A percentile compares a stretch with the other conserved stretches of the same genome.
Evolutionary conservation across 1,140 invertebrate species (phyloP).

Genomic region (Helicoverpa armigera): DNA sequence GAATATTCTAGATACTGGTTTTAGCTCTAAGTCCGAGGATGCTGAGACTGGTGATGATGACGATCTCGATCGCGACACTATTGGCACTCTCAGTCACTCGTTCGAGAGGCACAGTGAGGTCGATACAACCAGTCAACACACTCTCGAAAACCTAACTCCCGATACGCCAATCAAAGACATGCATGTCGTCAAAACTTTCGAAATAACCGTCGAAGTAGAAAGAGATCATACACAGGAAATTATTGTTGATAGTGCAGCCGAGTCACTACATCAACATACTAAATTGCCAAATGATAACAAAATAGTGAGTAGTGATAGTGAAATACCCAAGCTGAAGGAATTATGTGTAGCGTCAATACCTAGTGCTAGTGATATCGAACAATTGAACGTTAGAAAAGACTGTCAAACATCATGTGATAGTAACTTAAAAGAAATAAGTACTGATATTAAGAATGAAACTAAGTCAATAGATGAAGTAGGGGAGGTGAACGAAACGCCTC

Average conservation of each 20-base stretch:
- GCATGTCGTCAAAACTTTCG: constrained; percentile 49
- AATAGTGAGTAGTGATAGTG: constrained; percentile 75
- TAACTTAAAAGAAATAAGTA: constrained; percentile 72
- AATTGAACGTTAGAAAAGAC: constrained; percentile 77
- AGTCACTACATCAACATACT: constrained; percentile 60
- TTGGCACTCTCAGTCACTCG: constrained; percentile 81
- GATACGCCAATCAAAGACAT: constrained; percentile 80
- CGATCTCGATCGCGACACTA: constrained; percentile 76
- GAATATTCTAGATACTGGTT: constrained; percentile 76
- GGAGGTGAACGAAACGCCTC: constrained; percentile 52
- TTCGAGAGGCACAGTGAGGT: constrained; percentile 80
- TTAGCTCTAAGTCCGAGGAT: constrained; percentile 62
- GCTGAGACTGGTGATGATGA: constrained; percentile 68
- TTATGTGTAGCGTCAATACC: constrained; percentile 78
- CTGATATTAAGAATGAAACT: constrained; percentile 74
- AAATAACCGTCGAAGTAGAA: constrained; percentile 28
- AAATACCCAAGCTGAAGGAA: constrained; percentile 78
- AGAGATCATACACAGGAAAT: constrained; percentile 10
- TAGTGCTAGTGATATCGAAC: constrained; percentile 80
- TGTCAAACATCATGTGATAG: constrained; percentile 79
- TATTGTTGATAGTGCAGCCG: constrained; percentile 37
- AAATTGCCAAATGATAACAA: constrained; percentile 77
- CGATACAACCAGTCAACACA: constrained; percentile 77
- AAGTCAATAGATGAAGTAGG: constrained; percentile 79
- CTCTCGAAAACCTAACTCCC: constrained; percentile 79